Evolutionary conservation across 2,888 invertebrate genomes (phyloP).

Genomic region (Cylloceria caligata): DNA sequence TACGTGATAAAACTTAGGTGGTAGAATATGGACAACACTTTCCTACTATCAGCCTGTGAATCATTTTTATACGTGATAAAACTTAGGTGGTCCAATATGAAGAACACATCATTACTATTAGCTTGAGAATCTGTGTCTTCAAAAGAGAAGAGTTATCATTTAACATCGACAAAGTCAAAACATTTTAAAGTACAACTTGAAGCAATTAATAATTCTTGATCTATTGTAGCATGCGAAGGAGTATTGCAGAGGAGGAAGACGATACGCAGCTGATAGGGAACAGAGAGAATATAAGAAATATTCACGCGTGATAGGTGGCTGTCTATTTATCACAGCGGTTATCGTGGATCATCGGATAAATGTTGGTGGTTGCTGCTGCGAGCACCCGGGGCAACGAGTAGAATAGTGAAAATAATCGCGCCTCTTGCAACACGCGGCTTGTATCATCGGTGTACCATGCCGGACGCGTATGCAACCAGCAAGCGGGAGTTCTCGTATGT

Average conservation of each 20-base stretch:
- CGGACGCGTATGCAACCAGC: conserved; percentile 29
- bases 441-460: conserved; percentile 55
- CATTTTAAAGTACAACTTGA: conserved; percentile 43
- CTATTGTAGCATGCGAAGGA: conserved; percentile 44
- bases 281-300: conserved; percentile 60
- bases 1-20: too few species aligned
- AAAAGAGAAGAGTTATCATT: conserved; percentile 27
- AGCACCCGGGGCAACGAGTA: conserved; percentile 62
- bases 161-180: conserved; percentile 27
- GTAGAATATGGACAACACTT: too few species aligned
- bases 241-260: conserved; percentile 48
- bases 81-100: too few species aligned
- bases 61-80: too few species aligned
- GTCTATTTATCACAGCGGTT: conserved; percentile 65
- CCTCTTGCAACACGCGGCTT: conserved; percentile 40
- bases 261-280: conserved; percentile 62
- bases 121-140: conserved; percentile 24
- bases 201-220: conserved; percentile 60
- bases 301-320: conserved; percentile 66
- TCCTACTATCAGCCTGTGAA: too few species aligned
- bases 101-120: too few species aligned
- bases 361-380: conserved; percentile 50
- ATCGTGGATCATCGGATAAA: conserved; percentile 65
- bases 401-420: conserved; percentile 65
- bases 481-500: conserved; percentile 21